Evolutionary conservation across 2,888 invertebrate species (phyloP).

Genomic region (Amitus sp.): DNA sequence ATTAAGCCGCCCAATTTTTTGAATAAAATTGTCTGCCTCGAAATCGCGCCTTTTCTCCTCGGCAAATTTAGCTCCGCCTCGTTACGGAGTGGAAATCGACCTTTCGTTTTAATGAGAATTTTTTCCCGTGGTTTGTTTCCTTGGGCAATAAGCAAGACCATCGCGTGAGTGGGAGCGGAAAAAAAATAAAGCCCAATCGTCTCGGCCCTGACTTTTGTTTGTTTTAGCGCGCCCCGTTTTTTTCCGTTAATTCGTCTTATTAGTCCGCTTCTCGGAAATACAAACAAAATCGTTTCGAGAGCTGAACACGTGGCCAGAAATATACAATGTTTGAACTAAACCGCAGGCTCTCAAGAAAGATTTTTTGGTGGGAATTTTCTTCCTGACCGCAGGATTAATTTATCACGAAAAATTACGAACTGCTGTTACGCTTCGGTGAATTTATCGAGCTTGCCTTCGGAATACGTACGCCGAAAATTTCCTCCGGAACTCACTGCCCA

Average conservation of each 20-base stretch:
- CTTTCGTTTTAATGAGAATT: background rate
- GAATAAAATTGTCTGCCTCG: background rate
- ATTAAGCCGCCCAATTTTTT: constrained; percentile 15
- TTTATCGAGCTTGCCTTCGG: constrained; percentile 1
- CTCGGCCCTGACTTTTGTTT: background rate
- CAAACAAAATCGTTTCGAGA: background rate
- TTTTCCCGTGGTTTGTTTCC: background rate
- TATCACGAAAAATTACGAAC: constrained; percentile 2
- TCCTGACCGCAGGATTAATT: too few species aligned
- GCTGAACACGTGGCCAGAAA: background rate
- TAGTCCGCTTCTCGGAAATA: background rate
- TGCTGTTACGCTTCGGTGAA: background rate
- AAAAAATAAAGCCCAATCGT: background rate
- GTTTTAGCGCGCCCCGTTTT: background rate
- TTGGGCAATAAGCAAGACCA: background rate
- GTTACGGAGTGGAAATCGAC: too few species aligned
- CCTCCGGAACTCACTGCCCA: background rate
- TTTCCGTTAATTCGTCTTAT: background rate
- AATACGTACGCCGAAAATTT: background rate
- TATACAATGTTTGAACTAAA: background rate
- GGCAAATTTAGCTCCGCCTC: too few species aligned
- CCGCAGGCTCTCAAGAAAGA: too few species aligned
- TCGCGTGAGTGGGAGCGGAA: background rate
- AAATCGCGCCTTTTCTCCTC: too few species aligned
- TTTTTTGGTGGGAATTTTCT: too few species aligned